Evolutionary conservation across 2,113 vertebrate species (phyloP).

Genomic region (Rissa tridactyla): DNA sequence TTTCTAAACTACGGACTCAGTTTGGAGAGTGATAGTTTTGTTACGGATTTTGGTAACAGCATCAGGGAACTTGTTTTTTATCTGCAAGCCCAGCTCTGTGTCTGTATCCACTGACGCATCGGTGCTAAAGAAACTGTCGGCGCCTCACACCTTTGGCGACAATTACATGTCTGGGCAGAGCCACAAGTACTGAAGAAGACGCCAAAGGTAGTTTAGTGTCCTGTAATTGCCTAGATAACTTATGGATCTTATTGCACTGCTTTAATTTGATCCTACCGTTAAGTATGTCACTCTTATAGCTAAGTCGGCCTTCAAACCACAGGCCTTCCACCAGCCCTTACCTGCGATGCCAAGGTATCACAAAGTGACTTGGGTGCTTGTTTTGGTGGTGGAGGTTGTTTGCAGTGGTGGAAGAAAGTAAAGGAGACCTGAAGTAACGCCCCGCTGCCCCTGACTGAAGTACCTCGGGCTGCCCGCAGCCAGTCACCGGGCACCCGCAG

Average conservation of each 20-base stretch:
- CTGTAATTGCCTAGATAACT: accelerated
- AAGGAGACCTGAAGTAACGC: accelerated
- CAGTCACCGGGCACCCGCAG: too few relatives aligned
- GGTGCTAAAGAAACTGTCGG: accelerated
- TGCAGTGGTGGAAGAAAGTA: neutral
- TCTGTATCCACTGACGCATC: accelerated
- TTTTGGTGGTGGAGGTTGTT: neutral
- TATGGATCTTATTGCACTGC: accelerated
- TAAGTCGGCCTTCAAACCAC: accelerated
- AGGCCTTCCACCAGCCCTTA: accelerated
- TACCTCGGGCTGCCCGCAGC: neutral
- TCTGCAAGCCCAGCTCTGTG: too few relatives aligned
- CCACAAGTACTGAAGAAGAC: neutral
- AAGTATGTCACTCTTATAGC: accelerated
- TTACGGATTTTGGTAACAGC: too few relatives aligned
- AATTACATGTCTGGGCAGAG: accelerated
- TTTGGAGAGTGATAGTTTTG: too few relatives aligned
- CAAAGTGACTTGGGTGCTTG: accelerated
- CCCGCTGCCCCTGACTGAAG: neutral
- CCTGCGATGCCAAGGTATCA: accelerated
- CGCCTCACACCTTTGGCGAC: neutral
- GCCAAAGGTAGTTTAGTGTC: too few relatives aligned
- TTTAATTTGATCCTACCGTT: too few relatives aligned
- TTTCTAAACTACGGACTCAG: too few relatives aligned
- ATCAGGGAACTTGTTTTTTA: neutral